Evolutionary conservation across 2,888 invertebrate genomes (phyloP), one percentile per base, ranked within the genome.

Genomic region (Drosophila koepferae): DNA sequence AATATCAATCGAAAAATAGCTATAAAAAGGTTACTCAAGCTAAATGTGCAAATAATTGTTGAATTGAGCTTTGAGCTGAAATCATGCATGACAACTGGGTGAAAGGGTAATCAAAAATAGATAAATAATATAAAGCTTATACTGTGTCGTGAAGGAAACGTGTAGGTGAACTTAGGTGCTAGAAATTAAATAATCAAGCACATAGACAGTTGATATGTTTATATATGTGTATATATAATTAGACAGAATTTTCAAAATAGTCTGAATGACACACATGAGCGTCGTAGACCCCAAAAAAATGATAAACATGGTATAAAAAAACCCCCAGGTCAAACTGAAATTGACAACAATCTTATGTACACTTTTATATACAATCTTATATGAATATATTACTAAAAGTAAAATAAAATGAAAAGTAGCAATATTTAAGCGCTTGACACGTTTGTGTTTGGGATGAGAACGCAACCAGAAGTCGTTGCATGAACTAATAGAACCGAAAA

Each of bases 401-500:
- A 28, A 28, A 6, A 6, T 28, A 28, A 44, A 44, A 23, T 23
- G 23, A 23, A 14, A 20, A 44, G 20, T 65, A 53, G 69, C 59
- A 63, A 54, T 67, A 80, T 80, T 78, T 72, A 81, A 87, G 51
- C 63, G 65, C 55, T 65, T 53, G 62, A 43, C 78, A 41, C 84
- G 86, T 77, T 80, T 69, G 81, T 72, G 34, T 43, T 51, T 56
- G 46, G 74, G 48, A 43, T 69, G 84, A 86, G 89, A 90, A 84
- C 79, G 87, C 77, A 82, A 75, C 62, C 68, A 87, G 87, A 88
- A 86, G 90, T 84, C 72, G 68, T 43, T 55, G 43, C 41, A 61
- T 46, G 38, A 58, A 51, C 63, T 43, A 28, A 20, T 23, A 23
- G 36, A 36, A 43, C 44, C 41, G 6, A 16, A 23, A 40, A 9